Conservation (phyloP, 2,113 vertebrate genomes). For the Nesospiza acunhae region DNA sequence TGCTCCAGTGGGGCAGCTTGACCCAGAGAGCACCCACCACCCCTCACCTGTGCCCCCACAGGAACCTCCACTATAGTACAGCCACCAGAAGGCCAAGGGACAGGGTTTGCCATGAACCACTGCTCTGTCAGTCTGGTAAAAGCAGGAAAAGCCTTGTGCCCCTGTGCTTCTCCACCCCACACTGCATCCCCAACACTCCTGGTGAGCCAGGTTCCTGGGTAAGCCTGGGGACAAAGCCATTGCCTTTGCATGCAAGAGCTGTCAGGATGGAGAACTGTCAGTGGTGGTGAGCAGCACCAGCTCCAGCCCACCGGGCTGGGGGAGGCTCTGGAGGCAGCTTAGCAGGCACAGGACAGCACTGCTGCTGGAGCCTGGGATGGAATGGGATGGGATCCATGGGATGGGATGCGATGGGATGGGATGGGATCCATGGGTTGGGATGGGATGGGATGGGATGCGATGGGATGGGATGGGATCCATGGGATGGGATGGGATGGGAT, state of each 20-base stretch:
- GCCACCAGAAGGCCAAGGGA: neutral
- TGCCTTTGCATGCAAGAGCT: neutral
- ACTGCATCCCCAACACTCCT: neutral
- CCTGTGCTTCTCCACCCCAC: neutral
- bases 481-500: neutral
- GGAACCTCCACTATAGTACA: neutral
- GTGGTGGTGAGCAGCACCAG: neutral
- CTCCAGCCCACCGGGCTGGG: rapidly evolving
- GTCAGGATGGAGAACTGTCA: neutral
- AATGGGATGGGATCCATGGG: neutral
- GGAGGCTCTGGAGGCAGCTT: neutral
- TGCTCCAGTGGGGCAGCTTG: neutral
- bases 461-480: neutral
- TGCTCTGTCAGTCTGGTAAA: neutral
- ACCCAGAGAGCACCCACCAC: neutral
- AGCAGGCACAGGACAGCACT: neutral
- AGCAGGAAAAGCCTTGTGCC: neutral
- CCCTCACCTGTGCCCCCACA: neutral
- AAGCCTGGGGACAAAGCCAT: rapidly evolving
- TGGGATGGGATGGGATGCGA: neutral
- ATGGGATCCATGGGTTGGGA: neutral
- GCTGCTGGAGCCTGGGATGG: neutral
- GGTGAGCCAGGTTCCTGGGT: neutral
- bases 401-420: neutral
- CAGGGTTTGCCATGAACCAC: too few relatives aligned